Conservation (phyloP, 2,113 vertebrate species). For the Cinclus mexicanus region DNA sequence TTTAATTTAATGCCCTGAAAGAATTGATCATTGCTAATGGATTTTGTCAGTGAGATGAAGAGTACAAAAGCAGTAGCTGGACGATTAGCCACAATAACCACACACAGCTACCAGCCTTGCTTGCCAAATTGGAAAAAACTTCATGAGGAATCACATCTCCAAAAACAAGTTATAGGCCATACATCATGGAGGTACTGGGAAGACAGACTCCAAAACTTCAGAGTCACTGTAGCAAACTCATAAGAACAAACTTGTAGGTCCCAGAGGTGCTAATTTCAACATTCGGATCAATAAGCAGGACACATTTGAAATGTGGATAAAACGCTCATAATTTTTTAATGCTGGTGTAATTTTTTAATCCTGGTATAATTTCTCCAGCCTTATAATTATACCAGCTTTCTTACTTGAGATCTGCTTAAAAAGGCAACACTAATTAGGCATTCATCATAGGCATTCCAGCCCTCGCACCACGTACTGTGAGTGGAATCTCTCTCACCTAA, state of each 20-base stretch:
- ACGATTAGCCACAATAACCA: neutral
- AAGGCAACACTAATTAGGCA: constrained; percentile 19
- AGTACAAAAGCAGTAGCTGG: neutral
- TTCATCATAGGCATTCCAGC: constrained; percentile 30
- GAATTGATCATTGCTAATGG: neutral
- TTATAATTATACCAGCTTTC: neutral
- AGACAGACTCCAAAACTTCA: neutral
- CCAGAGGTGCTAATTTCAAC: neutral
- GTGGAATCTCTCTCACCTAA: constrained; percentile 55
- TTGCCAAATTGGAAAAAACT: neutral
- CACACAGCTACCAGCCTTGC: neutral
- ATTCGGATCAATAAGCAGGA: neutral
- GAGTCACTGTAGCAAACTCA: neutral
- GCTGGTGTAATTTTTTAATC: neutral
- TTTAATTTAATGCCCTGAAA: neutral
- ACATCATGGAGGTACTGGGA: neutral
- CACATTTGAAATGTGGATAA: neutral
- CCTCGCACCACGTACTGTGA: neutral
- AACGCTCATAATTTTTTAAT: neutral
- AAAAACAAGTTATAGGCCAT: neutral
- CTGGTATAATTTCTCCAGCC: neutral
- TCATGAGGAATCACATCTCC: neutral
- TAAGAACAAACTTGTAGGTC: neutral
- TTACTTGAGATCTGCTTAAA: neutral
- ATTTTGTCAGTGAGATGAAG: neutral